Conservation (phyloP, 1,140 invertebrate genomes). For the Drosophila sechellia region DNA sequence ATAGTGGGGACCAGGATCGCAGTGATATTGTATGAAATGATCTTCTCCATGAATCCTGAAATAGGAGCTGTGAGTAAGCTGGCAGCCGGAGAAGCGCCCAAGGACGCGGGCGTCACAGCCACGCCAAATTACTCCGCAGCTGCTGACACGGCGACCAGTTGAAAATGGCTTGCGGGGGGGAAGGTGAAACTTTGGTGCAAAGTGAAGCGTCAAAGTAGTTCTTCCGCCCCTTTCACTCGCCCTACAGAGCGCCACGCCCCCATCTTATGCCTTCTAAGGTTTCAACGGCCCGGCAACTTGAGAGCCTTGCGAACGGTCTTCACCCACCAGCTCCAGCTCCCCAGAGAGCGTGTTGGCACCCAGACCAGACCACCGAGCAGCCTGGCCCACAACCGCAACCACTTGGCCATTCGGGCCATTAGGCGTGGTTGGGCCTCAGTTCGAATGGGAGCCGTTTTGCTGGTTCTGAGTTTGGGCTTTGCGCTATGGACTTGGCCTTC, state of each 20-base stretch:
- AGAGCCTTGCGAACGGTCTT: conserved; percentile 8
- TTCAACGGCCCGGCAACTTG: conserved; percentile 9
- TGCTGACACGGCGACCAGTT: conserved; percentile 10
- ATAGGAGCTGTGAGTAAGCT: background rate
- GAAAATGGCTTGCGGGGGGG: background rate
- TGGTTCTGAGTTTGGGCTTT: background rate
- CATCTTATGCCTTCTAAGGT: background rate
- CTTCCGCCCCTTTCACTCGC: background rate
- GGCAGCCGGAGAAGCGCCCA: background rate
- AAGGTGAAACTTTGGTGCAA: conserved; percentile 32
- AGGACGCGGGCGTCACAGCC: conserved; percentile 17
- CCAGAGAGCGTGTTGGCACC: background rate
- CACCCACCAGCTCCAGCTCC: background rate
- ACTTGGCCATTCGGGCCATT: conserved; percentile 39
- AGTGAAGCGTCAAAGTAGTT: conserved; percentile 33
- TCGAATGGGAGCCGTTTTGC: background rate
- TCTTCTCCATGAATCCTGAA: too few species aligned
- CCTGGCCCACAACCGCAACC: conserved; percentile 28
- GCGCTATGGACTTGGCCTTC: background rate
- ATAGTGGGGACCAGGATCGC: too few species aligned
- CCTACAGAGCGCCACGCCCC: background rate
- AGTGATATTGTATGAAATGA: too few species aligned
- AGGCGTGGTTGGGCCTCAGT: conserved; percentile 28
- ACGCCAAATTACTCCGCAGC: conserved; percentile 8
- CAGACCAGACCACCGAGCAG: background rate